These are phyloP conservation scores for Rhagonycha lutea DNA, from an alignment of 2,888 invertebrate species.

Conservation along the genomic window DNA sequence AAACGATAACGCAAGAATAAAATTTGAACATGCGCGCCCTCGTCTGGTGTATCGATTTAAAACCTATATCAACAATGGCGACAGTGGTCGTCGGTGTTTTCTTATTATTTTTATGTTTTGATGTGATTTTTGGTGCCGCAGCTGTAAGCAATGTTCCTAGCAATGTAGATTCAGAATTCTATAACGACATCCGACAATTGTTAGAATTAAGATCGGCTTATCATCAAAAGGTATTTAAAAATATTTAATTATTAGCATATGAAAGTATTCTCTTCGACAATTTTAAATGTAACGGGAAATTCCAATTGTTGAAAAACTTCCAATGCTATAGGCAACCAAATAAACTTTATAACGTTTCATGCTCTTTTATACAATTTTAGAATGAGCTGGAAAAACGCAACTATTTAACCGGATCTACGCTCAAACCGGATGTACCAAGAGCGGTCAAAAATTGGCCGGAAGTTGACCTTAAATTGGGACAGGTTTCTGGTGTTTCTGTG, in stretches of 20 bases:
- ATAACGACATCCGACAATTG: constrained; percentile 59
- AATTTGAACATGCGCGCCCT: constrained; percentile 26
- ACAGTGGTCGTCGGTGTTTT: constrained; percentile 43
- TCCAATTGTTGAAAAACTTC: not conserved
- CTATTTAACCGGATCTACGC: constrained; percentile 39
- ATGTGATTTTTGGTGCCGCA: constrained; percentile 31
- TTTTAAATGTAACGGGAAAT: not conserved
- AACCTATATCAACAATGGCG: constrained; percentile 44
- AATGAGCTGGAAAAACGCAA: constrained; percentile 15
- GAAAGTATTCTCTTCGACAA: not conserved
- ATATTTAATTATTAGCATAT: constrained; percentile 3
- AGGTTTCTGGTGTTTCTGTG: constrained; percentile 84
- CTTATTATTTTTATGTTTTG: constrained; percentile 39
- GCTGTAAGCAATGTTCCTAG: constrained; percentile 19
- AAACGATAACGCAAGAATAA: constrained; percentile 9
- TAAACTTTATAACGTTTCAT: not conserved
- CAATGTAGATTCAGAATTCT: constrained; percentile 49
- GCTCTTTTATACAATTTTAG: constrained; percentile 2
- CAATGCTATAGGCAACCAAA: constrained; percentile 15
- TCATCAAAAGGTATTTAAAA: constrained; percentile 46
- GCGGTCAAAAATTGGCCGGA: constrained; percentile 65
- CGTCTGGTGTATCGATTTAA: constrained; percentile 31
- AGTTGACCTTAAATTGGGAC: constrained; percentile 70
- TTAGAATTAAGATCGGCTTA: constrained; percentile 53
- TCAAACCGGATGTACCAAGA: constrained; percentile 69